Evolutionary conservation across 1,140 invertebrate genomes (phyloP).

Genomic region (Cotesia glomerata): DNA sequence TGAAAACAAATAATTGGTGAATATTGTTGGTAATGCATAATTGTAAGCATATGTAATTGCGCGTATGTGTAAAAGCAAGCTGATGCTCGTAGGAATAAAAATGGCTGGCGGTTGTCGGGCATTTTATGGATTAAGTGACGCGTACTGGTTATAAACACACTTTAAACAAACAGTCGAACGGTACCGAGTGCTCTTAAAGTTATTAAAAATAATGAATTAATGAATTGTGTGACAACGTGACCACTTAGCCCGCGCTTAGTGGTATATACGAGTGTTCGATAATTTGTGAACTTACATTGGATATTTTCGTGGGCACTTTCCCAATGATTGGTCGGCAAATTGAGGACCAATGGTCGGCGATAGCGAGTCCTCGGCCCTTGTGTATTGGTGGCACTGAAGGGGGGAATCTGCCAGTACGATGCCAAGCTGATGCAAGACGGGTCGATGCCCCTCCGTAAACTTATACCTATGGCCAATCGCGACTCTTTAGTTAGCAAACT

Average conservation of each 20-base stretch:
- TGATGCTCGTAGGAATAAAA: slow-evolving; percentile 10
- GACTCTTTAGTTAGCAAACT: background rate
- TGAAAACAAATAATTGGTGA: too few species aligned
- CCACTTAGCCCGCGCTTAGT: slow-evolving; percentile 22
- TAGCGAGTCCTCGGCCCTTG: slow-evolving; percentile 63
- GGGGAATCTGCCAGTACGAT: slow-evolving; percentile 65
- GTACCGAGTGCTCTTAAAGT: background rate
- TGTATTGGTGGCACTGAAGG: slow-evolving; percentile 67
- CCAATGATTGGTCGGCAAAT: slow-evolving; percentile 74
- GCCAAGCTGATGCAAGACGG: slow-evolving; percentile 53
- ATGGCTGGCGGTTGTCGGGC: slow-evolving; percentile 30
- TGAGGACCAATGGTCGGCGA: slow-evolving; percentile 73
- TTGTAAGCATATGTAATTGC: background rate
- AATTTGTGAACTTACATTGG: slow-evolving; percentile 82
- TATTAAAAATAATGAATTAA: background rate
- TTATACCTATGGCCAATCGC: slow-evolving; percentile 40
- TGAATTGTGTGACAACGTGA: slow-evolving; percentile 10
- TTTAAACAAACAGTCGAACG: background rate
- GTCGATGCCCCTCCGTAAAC: slow-evolving; percentile 50
- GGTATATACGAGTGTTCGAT: slow-evolving; percentile 62
- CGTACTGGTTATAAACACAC: background rate
- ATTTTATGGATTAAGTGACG: slow-evolving; percentile 23
- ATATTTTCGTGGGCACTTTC: slow-evolving; percentile 73
- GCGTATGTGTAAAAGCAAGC: background rate
- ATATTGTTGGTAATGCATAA: too few species aligned